These are phyloP conservation scores for Oryzaephilus surinamensis DNA, from an alignment of 1,140 invertebrate species.

Conservation along the genomic window DNA sequence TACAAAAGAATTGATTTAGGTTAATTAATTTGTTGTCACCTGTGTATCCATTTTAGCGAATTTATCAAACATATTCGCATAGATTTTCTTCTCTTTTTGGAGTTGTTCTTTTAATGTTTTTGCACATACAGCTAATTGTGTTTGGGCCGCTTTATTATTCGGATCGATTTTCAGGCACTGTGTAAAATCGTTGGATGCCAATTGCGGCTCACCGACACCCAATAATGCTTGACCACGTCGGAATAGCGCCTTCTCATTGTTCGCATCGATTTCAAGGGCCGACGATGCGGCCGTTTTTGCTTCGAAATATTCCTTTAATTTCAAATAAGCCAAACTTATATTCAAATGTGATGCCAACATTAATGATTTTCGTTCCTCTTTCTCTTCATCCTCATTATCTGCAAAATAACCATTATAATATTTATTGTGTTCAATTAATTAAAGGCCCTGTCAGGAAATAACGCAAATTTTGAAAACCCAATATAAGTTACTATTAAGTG, in stretches of 20 bases:
- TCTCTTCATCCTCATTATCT: constrained; percentile 19
- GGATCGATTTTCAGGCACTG: constrained; percentile 47
- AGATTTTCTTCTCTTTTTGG: constrained; percentile 78
- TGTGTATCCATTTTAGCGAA: constrained; percentile 71
- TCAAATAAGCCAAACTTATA: constrained; percentile 75
- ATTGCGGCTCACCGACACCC: constrained; percentile 62
- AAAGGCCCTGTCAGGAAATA: no score
- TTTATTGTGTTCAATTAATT: no score
- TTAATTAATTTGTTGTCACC: constrained; percentile 41
- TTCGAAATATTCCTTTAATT: constrained; percentile 61
- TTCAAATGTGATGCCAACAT: constrained; percentile 71
- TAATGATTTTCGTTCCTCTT: constrained; percentile 48
- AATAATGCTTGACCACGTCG: constrained; percentile 75
- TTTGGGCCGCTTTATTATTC: constrained; percentile 70
- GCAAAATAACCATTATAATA: constrained; percentile 6
- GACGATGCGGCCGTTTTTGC: constrained; percentile 58
- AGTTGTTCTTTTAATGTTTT: constrained; percentile 64
- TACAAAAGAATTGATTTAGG: constrained; percentile 6
- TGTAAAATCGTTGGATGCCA: constrained; percentile 71
- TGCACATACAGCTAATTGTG: constrained; percentile 64
- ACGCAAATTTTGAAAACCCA: no score
- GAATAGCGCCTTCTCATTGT: constrained; percentile 85
- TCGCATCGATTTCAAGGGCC: constrained; percentile 61
- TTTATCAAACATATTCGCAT: constrained; percentile 91
- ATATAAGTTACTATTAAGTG: no score